Evolutionary conservation across 2,113 vertebrate species (phyloP).

Genomic region (Halcyon senegalensis): DNA sequence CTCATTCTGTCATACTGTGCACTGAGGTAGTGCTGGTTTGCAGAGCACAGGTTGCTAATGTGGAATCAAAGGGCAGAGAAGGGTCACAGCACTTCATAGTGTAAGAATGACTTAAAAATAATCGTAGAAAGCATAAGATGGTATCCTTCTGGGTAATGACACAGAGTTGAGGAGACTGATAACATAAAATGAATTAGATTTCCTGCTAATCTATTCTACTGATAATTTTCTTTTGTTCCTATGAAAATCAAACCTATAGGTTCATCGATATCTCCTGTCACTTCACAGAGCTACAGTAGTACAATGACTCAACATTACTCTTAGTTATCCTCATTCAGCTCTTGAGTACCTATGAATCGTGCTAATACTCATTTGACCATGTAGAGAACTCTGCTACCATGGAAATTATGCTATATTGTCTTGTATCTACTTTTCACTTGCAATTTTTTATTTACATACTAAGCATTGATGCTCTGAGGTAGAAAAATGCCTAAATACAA

Average conservation of each 20-base stretch:
- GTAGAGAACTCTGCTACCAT: neutral
- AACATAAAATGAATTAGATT: neutral
- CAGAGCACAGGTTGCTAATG: neutral
- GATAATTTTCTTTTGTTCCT: neutral
- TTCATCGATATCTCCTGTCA: neutral
- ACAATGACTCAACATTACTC: fast-evolving
- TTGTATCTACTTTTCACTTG: neutral
- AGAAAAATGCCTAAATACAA: neutral
- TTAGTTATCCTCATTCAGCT: neutral
- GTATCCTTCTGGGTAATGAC: neutral
- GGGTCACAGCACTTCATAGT: neutral
- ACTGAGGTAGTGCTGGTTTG: neutral
- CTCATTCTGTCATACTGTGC: neutral
- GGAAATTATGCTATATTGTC: neutral
- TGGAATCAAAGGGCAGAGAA: neutral
- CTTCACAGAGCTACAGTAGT: neutral
- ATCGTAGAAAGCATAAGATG: neutral
- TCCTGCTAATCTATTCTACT: neutral
- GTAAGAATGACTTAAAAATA: neutral
- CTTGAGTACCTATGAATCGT: neutral
- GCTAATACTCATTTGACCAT: neutral
- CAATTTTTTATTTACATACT: neutral
- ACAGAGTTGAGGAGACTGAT: neutral
- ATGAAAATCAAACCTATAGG: neutral
- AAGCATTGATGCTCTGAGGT: neutral